Percentiles rank a stretch among this genome's conserved stretches.
These are phyloP conservation scores for Sesamia nonagrioides DNA, from an alignment of 1,140 invertebrate species.

Conservation along the genomic window DNA sequence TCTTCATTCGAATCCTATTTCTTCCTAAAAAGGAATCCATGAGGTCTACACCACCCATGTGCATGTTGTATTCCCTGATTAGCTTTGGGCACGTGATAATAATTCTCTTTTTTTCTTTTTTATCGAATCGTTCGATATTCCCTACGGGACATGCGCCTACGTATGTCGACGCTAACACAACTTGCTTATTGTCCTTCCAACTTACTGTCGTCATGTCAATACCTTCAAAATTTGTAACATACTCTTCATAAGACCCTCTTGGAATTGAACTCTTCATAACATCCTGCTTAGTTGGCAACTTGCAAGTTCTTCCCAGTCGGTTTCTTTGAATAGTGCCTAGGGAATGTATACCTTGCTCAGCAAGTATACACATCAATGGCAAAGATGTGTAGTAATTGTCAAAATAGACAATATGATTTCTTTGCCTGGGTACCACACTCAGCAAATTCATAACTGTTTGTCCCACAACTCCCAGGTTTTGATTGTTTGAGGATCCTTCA, in stretches of 20 bases:
- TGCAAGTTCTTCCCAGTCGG: slow-evolving; percentile 52
- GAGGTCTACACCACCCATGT: no score
- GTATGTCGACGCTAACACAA: slow-evolving; percentile 57
- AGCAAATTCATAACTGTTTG: no score
- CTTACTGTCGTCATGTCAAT: slow-evolving; percentile 53
- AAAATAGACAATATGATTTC: no score
- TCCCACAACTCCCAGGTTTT: no score
- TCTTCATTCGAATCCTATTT: no score
- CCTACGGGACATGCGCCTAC: slow-evolving; percentile 57
- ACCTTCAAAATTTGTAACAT: no score
- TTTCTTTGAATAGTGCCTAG: slow-evolving; percentile 52
- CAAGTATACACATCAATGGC: neutral
- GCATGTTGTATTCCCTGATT: no score
- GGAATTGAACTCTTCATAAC: slow-evolving; percentile 49
- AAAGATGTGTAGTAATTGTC: no score
- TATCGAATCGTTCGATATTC: slow-evolving; percentile 56
- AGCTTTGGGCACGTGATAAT: slow-evolving; percentile 46
- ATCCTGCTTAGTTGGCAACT: slow-evolving; percentile 50
- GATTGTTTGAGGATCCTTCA: neutral
- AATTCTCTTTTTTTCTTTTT: slow-evolving; percentile 51
- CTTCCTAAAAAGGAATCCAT: no score
- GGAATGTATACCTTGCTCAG: slow-evolving; percentile 51
- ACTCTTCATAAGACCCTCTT: slow-evolving; percentile 54
- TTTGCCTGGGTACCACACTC: no score
- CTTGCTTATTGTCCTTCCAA: slow-evolving; percentile 62